Base-by-base conservation (phyloP, 2,797 vertebrate species). In the Arnoldichthys spilopterus region DNA sequence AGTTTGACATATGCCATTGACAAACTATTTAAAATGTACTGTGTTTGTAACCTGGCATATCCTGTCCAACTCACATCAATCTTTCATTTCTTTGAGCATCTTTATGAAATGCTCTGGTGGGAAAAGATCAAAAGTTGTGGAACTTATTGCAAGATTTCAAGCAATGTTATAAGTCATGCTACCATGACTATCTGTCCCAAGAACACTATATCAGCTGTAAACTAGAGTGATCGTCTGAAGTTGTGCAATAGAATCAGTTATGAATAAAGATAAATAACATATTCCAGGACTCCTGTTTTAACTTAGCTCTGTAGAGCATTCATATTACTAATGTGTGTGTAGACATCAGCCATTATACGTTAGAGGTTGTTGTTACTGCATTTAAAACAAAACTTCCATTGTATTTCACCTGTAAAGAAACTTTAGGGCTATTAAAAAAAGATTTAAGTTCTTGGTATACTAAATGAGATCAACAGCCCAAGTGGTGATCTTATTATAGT, bases 11-110 rank as follows among this genome's bases (percentile, higher is more conserved):
- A 13, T 28, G 69, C 32, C 24, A 51, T 79, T 30, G 70, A 79
- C 59, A 72, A 80, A 40, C 63, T 73, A 12, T 78, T 79, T 30
- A 78, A 78, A 47, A 70, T 72, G 76, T 78, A 49, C 30, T 64
- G 68, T 47, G 32, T 78, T n/a, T 78, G 56, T 28, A 72, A 78
- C 68, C 56, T 64, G 26, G 40, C 58, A n/a, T 78, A 78, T 53
- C 45, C 76, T 43, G 26, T 5, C 7, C 70, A 53, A n/a, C 59
- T 79, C 51, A 47, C 37, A 28, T 73, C 59, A 8, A 24, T 79
- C 34, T 79, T 74, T 63, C 24, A 61, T 16, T 63, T 74, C 72
- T 45, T 63, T 63, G 72, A 74, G 72, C 30, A n/a, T 63, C 22
- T 74, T n/a, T 74, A 74, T 49, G 72, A 74, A 22, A 30, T 74